Percentiles rank a stretch among this genome's conserved stretches.
These are phyloP conservation scores for Euleptes europaea DNA, from an alignment of 2,113 vertebrate genomes.

Conservation along the genomic window DNA sequence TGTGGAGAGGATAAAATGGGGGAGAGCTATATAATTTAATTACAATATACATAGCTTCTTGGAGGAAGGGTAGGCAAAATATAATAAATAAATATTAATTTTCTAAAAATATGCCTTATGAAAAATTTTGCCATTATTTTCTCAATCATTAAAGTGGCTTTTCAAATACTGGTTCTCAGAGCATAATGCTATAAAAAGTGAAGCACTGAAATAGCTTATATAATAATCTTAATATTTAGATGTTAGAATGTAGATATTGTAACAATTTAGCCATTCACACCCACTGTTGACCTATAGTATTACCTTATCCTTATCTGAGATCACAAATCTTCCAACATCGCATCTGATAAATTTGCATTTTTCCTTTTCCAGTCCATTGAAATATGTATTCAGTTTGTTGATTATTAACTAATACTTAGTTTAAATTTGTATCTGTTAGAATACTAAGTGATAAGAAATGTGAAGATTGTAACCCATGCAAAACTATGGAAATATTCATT, in stretches of 20 bases:
- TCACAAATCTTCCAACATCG: constrained; percentile 10
- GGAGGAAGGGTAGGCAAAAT: no score
- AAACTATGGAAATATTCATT: constrained; percentile 38
- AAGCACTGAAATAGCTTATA: not conserved
- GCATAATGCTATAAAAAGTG: not conserved
- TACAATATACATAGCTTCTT: no score
- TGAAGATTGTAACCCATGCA: constrained; percentile 21
- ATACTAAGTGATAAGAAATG: not conserved
- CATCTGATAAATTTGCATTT: constrained; percentile 25
- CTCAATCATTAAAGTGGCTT: not conserved
- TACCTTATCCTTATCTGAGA: constrained; percentile 9
- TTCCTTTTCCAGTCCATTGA: constrained; percentile 31
- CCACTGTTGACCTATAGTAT: constrained; percentile 31
- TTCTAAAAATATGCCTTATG: no score
- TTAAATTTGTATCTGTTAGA: constrained; percentile 37
- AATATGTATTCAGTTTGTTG: constrained; percentile 49
- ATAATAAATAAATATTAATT: no score
- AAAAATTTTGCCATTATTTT: no score
- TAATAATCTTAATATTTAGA: not conserved
- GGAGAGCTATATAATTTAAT: no score
- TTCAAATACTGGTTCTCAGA: not conserved
- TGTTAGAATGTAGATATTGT: not conserved
- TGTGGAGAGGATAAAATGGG: no score
- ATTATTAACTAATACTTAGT: constrained; percentile 42
- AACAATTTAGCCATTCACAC: not conserved